Conservation (phyloP, 2,113 vertebrate genomes). For the Cebus imitator region DNA sequence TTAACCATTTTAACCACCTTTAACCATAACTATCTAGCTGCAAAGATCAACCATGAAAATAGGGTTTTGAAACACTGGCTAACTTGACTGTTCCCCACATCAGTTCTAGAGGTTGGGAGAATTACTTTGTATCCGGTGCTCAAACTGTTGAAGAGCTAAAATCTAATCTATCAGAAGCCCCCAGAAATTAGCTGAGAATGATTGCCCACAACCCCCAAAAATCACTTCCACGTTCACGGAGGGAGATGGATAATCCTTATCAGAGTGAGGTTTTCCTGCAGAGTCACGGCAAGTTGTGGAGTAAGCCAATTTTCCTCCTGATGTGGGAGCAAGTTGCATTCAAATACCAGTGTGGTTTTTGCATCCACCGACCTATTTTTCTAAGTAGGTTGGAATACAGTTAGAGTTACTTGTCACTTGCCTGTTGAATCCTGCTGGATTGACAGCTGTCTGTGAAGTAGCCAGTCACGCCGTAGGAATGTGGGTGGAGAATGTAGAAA, state of each 20-base stretch:
- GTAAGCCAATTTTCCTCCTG: not conserved
- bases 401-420: not conserved
- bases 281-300: too few relatives aligned
- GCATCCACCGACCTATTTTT: not conserved
- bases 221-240: not conserved
- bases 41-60: not conserved
- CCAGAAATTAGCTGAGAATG: not conserved
- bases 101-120: not conserved
- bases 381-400: not conserved
- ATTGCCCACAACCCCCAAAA: not conserved
- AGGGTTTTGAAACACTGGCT: not conserved
- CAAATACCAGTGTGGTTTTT: not conserved
- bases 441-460: not conserved
- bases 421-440: not conserved
- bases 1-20: not conserved
- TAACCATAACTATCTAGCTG: not conserved
- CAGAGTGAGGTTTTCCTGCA: not conserved
- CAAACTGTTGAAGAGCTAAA: not conserved
- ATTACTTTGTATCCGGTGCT: not conserved
- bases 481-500: not conserved
- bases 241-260: not conserved
- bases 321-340: not conserved
- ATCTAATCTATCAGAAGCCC: not conserved
- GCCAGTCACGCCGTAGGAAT: not conserved
- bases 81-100: not conserved